phyloP scores from a whole-genome alignment of 2,113 vertebrate genomes.

The Sylvilagus bachmani region DNA sequence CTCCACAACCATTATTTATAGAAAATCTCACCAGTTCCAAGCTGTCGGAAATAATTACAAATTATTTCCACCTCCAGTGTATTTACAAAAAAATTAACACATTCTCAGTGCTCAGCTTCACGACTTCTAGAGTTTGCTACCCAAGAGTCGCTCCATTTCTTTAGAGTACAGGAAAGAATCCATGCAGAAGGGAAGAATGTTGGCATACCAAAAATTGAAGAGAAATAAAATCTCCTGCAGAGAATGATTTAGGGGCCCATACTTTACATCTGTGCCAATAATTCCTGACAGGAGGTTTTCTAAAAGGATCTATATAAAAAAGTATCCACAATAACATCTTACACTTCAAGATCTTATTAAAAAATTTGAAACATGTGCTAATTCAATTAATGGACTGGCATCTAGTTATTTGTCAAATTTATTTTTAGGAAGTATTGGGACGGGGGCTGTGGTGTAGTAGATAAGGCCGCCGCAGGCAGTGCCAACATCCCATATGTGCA shows the following conservation, averaged over 20 bases:
- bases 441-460: too few species aligned
- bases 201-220: background rate
- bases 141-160: background rate
- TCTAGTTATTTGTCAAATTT: conserved; percentile 40
- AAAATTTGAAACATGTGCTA: conserved; percentile 28
- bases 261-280: background rate
- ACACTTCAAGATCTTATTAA: conserved; percentile 21
- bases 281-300: background rate
- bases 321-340: background rate
- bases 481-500: too few species aligned
- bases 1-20: conserved; percentile 15
- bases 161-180: background rate
- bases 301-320: background rate
- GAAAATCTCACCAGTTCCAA: conserved; percentile 33
- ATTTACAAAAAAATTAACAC: conserved; percentile 52
- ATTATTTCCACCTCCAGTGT: background rate
- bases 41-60: conserved; percentile 26
- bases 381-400: background rate
- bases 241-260: background rate
- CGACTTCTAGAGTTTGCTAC: background rate
- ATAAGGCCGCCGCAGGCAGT: too few species aligned
- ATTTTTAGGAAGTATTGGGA: conserved; percentile 38
- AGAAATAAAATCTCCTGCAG: background rate
- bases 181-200: background rate
- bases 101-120: conserved; percentile 12